Evolutionary conservation across 2,113 vertebrate species (phyloP).

Genomic region (Tragelaphus strepsiceros): DNA sequence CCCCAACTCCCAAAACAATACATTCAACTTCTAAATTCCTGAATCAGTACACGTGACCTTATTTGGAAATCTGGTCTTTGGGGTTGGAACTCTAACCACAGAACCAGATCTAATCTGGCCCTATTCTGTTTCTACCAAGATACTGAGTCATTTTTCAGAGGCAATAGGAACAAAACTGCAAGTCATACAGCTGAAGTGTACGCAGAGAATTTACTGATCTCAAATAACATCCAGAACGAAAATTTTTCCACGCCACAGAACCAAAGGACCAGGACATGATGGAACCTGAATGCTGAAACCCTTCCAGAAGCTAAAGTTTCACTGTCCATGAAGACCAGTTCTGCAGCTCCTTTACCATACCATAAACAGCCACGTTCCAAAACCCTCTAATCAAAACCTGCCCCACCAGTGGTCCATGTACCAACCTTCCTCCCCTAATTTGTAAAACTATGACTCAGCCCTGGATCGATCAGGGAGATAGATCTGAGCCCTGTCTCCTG

Average conservation of each 20-base stretch:
- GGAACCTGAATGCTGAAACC: background rate
- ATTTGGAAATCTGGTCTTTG: background rate
- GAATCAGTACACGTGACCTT: background rate
- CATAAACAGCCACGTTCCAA: background rate
- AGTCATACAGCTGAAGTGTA: background rate
- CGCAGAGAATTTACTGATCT: background rate
- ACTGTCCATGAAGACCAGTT: background rate
- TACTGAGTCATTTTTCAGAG: background rate
- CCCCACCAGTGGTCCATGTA: background rate
- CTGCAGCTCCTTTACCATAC: background rate
- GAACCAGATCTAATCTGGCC: background rate
- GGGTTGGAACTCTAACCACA: background rate
- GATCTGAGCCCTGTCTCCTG: background rate
- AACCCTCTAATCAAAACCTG: background rate
- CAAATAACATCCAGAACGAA: background rate
- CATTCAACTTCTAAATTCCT: background rate
- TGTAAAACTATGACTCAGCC: background rate
- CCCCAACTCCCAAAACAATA: background rate
- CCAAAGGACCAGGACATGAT: background rate
- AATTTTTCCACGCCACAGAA: background rate
- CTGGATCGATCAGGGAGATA: background rate
- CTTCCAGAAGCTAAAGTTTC: background rate
- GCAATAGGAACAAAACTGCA: background rate
- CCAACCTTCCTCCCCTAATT: background rate
- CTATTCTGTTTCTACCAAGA: background rate